Evolutionary conservation across 2,888 invertebrate species (phyloP).

Genomic region (Chrysopilus asiliformis): DNA sequence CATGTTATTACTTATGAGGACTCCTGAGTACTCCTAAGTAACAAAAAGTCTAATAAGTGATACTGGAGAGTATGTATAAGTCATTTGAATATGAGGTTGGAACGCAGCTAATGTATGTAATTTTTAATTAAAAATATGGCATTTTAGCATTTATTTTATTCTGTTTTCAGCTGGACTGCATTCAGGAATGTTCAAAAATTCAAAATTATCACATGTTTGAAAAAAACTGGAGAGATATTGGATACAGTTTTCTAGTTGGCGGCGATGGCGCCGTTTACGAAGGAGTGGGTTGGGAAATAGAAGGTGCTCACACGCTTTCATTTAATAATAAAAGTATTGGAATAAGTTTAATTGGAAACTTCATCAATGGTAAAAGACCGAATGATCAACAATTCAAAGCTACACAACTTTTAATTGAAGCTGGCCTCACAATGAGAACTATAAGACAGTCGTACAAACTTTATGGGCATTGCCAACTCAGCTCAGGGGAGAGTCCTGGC

Average conservation of each 20-base stretch:
- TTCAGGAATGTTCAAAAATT: constrained; percentile 32
- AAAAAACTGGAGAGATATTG: constrained; percentile 51
- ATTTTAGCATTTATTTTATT: too few relatives aligned
- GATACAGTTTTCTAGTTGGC: constrained; percentile 65
- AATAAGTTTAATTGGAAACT: constrained; percentile 60
- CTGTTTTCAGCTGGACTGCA: neutral
- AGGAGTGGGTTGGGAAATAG: constrained; percentile 58
- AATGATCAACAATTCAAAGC: constrained; percentile 45
- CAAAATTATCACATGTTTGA: constrained; percentile 56
- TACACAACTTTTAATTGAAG: constrained; percentile 43
- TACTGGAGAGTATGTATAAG: too few relatives aligned
- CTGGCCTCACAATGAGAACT: constrained; percentile 48
- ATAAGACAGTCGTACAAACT: constrained; percentile 49
- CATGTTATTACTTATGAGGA: too few relatives aligned
- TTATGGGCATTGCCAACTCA: constrained; percentile 53
- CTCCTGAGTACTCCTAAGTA: too few relatives aligned
- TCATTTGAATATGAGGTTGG: too few relatives aligned
- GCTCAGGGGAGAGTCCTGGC: constrained; percentile 56
- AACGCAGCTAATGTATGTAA: too few relatives aligned
- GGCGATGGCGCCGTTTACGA: constrained; percentile 61
- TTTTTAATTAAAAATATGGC: too few relatives aligned
- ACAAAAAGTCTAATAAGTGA: too few relatives aligned
- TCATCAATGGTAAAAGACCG: constrained; percentile 41
- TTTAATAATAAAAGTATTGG: constrained; percentile 54
- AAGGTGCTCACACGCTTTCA: constrained; percentile 56